Base-by-base conservation (phyloP, 2,888 invertebrate species). In the Conomelus anceps region DNA sequence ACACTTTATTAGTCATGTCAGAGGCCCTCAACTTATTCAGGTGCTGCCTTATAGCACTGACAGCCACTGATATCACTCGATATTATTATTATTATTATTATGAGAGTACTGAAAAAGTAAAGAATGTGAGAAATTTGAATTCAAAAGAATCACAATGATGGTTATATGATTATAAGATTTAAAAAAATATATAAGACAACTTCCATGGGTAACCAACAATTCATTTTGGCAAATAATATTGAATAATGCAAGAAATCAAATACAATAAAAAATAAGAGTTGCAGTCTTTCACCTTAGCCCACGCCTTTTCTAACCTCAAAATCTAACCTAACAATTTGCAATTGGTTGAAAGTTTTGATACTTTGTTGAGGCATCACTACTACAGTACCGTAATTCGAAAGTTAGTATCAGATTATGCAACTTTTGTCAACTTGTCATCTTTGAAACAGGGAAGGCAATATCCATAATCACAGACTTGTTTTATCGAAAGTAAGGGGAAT, bases 381-480 rank as follows among this genome's bases (percentile, higher is more conserved):
- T n/a, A n/a, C n/a, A n/a, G n/a, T n/a, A 9, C 34, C 17, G 17
- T 17, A 13, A 63, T 63, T 63, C n/a, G 63, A 63, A 63, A 63
- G 7, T 63, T 63, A n/a, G 63, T 20, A 3, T 63, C 63, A 63
- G 63, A 63, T 63, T 63, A 13, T 63, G 63, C n/a, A 1, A 41
- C 11, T 41, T 41, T 41, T 17, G 17, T 41, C 17, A 63, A 63
- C n/a, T 63, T 7, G 3, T n/a, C 7, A 63, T 63, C n/a, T 63
- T 63, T 89, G 89, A 85, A 86, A 90, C 90, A 90, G 91, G n/a
- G 91, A 91, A 91, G 91, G 91, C 91, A 91, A 91, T 90, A 90
- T 91, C 89, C 90, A 90, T 90, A 90, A 91, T 91, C 91, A 91
- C 91, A 91, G 91, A 91, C 90, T 89, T 90, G 91, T 91, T n/a